These are phyloP conservation scores for Allenopithecus nigroviridis DNA, from an alignment of 2,797 vertebrate genomes.

Conservation along the genomic window DNA sequence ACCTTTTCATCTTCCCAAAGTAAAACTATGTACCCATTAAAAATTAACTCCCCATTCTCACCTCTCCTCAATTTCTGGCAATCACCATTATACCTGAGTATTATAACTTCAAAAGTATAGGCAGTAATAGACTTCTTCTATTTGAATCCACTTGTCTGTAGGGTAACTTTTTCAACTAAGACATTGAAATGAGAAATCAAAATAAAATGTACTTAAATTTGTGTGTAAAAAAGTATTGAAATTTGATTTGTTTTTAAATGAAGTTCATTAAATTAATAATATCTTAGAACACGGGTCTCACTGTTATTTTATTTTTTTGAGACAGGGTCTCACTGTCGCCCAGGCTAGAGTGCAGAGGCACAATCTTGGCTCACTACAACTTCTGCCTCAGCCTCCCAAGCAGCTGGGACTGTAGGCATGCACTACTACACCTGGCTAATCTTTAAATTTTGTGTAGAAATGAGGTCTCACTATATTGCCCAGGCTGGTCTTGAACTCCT, in stretches of 20 bases:
- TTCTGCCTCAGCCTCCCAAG: too few species aligned
- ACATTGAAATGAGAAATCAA: slow-evolving; percentile 19
- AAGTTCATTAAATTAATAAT: too few species aligned
- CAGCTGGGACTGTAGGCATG: too few species aligned
- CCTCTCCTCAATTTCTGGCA: neutral
- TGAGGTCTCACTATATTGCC: too few species aligned
- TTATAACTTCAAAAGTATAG: neutral
- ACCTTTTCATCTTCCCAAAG: neutral
- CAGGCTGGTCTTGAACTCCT: too few species aligned
- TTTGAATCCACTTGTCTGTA: neutral
- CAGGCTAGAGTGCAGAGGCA: too few species aligned
- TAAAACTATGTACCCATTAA: neutral
- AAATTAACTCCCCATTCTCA: neutral
- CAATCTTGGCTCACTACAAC: too few species aligned
- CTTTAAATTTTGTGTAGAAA: too few species aligned
- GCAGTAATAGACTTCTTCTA: neutral
- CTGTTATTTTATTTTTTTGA: too few species aligned
- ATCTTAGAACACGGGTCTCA: neutral
- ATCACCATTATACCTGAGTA: neutral
- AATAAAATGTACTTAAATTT: neutral
- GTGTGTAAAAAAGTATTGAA: neutral
- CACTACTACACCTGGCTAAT: too few species aligned
- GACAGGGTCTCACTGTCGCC: too few species aligned
- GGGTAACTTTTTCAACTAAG: neutral
- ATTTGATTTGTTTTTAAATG: neutral